These are phyloP conservation scores for Orthonevra nobilis DNA, from an alignment of 2,888 invertebrate species.

Conservation along the genomic window DNA sequence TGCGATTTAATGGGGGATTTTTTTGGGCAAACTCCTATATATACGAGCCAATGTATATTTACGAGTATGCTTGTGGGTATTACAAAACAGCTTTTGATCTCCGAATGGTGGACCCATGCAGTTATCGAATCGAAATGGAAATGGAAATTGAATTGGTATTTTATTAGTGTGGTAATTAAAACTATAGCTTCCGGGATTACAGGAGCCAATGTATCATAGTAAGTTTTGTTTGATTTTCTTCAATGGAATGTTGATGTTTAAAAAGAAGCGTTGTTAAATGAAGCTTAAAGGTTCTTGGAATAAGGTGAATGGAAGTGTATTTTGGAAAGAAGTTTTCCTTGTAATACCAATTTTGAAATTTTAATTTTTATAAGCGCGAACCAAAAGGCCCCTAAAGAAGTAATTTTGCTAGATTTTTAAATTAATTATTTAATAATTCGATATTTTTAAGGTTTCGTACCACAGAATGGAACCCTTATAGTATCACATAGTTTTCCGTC, in stretches of 20 bases:
- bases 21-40: conserved; percentile 12
- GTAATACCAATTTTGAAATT: too few species aligned
- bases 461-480: too few species aligned
- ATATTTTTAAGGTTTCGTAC: too few species aligned
- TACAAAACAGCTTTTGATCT: conserved; percentile 51
- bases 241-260: conserved; percentile 32
- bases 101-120: conserved; percentile 17
- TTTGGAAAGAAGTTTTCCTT: too few species aligned
- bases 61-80: too few species aligned
- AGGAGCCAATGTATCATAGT: conserved; percentile 26
- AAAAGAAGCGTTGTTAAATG: conserved; percentile 25
- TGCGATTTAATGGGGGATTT: conserved; percentile 61
- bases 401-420: too few species aligned
- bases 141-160: conserved; percentile 49
- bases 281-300: background rate
- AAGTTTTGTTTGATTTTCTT: conserved; percentile 48
- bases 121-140: conserved; percentile 47
- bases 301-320: too few species aligned
- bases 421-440: too few species aligned
- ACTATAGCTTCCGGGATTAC: conserved; percentile 65
- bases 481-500: too few species aligned
- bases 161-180: conserved; percentile 63
- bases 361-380: too few species aligned
- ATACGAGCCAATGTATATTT: conserved; percentile 8
- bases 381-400: too few species aligned